These are phyloP conservation scores for Mechanitis messenoides DNA, from an alignment of 2,888 invertebrate genomes.

Conservation along the genomic window DNA sequence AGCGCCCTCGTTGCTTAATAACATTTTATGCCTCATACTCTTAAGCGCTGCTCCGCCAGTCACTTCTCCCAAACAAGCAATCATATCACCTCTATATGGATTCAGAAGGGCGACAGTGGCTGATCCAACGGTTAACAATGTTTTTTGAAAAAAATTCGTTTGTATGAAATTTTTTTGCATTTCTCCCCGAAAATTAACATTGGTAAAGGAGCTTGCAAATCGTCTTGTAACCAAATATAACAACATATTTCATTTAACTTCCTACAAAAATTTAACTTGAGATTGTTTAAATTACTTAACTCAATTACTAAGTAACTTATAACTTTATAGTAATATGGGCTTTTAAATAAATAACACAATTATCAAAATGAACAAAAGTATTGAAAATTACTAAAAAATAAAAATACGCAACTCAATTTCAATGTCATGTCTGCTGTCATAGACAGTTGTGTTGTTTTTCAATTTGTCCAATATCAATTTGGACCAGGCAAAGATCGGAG, in stretches of 20 bases:
- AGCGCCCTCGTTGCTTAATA: slow-evolving; percentile 83
- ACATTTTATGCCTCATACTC: slow-evolving; percentile 86
- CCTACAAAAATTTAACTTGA: background rate
- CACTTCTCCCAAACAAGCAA: slow-evolving; percentile 95
- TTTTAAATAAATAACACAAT: no score
- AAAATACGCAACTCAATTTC: no score
- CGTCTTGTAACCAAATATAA: slow-evolving; percentile 13
- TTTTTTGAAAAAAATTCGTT: slow-evolving; percentile 83
- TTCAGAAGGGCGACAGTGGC: slow-evolving; percentile 87
- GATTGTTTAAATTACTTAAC: no score
- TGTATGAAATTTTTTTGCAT: slow-evolving; percentile 79
- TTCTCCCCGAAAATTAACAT: slow-evolving; percentile 76
- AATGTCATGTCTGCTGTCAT: no score
- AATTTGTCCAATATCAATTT: no score
- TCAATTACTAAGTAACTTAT: no score
- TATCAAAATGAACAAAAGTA: no score
- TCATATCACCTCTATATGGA: slow-evolving; percentile 92
- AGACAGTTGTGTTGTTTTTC: no score
- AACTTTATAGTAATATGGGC: no score
- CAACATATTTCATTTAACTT: slow-evolving; percentile 15
- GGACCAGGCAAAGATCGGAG: no score
- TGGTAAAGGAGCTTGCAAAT: slow-evolving; percentile 9
- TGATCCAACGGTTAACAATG: slow-evolving; percentile 89
- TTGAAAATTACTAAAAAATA: no score
- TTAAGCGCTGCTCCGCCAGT: slow-evolving; percentile 85